A percentile compares a stretch with the other conserved stretches of the same genome.
Conservation (phyloP, 2,113 vertebrate species). For the Neopipo cinnamomea region DNA sequence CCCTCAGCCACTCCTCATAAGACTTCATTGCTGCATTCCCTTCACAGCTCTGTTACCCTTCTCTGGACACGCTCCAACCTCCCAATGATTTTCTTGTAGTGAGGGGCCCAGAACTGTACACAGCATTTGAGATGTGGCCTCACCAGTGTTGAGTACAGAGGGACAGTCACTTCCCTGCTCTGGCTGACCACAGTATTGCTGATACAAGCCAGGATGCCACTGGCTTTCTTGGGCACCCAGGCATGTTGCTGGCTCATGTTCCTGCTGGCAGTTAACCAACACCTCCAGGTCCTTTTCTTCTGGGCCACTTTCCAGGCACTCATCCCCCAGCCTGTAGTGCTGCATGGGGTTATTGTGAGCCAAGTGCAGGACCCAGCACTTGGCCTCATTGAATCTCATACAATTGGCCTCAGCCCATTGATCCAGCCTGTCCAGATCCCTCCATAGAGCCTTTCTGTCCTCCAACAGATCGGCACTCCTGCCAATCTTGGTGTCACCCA, state of each 20-base stretch:
- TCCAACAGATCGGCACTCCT: background rate
- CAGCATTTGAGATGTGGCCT: rapidly evolving
- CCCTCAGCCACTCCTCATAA: background rate
- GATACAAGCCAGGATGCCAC: background rate
- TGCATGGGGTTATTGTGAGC: background rate
- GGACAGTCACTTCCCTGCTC: background rate
- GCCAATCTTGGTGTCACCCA: background rate
- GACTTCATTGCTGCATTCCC: background rate
- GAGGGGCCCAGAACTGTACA: rapidly evolving
- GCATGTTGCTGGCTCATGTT: background rate
- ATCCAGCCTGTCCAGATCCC: background rate
- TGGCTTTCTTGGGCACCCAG: background rate
- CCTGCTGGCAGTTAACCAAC: background rate
- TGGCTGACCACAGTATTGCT: background rate
- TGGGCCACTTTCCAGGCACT: background rate
- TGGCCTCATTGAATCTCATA: background rate
- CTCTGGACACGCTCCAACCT: too few species aligned
- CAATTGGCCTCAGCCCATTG: background rate
- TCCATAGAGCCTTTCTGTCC: background rate
- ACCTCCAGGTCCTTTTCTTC: background rate
- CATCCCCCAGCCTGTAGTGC: background rate
- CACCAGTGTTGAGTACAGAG: background rate
- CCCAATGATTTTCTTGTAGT: background rate
- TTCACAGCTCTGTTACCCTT: background rate
- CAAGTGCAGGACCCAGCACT: rapidly evolving